A percentile compares a stretch with the other conserved stretches of the same genome.
These are phyloP conservation scores for Chionomys nivalis DNA, from an alignment of 2,113 vertebrate genomes.

Conservation along the genomic window DNA sequence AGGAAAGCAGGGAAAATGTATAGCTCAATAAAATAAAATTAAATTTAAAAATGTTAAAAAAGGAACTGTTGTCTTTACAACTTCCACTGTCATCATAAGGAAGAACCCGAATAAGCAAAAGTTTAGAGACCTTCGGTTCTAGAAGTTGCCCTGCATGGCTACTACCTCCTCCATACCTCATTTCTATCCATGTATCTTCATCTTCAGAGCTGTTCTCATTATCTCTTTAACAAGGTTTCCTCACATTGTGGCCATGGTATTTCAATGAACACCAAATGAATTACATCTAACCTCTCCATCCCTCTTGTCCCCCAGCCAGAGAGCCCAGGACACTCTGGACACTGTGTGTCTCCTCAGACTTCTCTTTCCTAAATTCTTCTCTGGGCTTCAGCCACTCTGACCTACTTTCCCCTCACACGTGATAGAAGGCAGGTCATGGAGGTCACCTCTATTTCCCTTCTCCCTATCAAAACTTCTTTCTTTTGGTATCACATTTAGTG, in stretches of 20 bases:
- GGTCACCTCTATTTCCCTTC: not conserved
- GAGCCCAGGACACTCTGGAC: not conserved
- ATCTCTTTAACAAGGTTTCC: not conserved
- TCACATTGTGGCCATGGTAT: not conserved
- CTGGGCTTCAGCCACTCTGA: not conserved
- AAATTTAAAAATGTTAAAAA: too few species aligned
- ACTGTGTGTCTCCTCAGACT: not conserved
- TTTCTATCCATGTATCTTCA: not conserved
- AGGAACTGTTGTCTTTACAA: not conserved
- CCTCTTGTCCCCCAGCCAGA: not conserved
- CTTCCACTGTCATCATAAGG: not conserved
- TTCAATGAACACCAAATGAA: not conserved
- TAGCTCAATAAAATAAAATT: too few species aligned
- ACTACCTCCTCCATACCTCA: not conserved
- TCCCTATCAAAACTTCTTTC: not conserved
- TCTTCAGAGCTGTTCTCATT: not conserved
- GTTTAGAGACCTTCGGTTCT: not conserved
- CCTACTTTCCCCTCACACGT: not conserved
- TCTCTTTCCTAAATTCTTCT: not conserved
- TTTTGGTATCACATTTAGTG: not conserved
- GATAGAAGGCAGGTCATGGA: not conserved
- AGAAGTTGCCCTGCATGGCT: not conserved
- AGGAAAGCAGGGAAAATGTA: too few species aligned
- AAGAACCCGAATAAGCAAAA: not conserved
- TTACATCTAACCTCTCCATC: too few species aligned